Evolutionary conservation across 2,888 invertebrate species (phyloP), one percentile per base, ranked within the genome.

Genomic region (Cephus spinipes): DNA sequence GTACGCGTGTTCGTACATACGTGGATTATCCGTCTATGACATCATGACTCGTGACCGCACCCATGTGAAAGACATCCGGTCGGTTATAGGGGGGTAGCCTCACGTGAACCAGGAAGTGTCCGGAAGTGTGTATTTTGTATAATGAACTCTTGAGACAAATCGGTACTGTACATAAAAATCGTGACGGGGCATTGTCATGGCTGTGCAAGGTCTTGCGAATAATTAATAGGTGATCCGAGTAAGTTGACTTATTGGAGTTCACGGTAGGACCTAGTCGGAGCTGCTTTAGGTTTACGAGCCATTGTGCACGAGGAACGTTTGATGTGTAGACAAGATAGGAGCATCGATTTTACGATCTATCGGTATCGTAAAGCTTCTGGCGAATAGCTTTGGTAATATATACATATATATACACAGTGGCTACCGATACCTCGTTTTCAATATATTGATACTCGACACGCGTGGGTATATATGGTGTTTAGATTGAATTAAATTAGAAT

Each of bases 141-240:
- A 55, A 74, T 71, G n/a, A 32, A 32, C 76, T 35, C 31, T 11
- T 12, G 4, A 30, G 31, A 9, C 31, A 33, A 12, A 69, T 33
- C 74, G 55, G 40, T 76, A 76, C 12, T 71, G 30, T 75, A 73
- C 74, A 77, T 78, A 75, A 76, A n/a, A 76, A 74, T 78, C 40
- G 55, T 69, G 75, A 77, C 73, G 71, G 34, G 33, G 77, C 12
- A 33, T 71, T 32, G 71, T 31, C 71, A 23, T 31, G 71, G 71
- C 32, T 71, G 71, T 0, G 77, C 82, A 83, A 84, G 81, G 79
- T 79, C 82, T 84, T 73, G 40, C 80, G 81, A 83, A 85, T 85
- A 85, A 83, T 83, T 83, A 81, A 85, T 82, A 71, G 68, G 76
- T 74, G 40, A 75, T 80, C 76, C 78, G 80, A 78, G 81, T 83